Evolutionary conservation across 1,140 invertebrate genomes (phyloP).

Genomic region (Ceratosolen solmsi): DNA sequence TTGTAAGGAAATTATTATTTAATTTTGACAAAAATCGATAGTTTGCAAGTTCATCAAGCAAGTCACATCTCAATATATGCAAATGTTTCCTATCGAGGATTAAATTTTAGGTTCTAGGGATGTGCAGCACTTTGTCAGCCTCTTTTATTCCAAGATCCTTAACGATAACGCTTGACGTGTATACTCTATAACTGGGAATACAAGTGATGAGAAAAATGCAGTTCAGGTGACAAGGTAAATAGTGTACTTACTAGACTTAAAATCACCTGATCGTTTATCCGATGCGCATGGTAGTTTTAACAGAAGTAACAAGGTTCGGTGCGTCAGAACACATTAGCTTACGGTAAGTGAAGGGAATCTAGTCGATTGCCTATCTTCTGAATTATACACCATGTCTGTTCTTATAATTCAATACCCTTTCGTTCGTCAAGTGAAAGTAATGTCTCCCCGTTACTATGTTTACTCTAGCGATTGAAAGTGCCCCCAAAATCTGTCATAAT

Average conservation of each 20-base stretch:
- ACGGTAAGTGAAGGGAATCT: background rate
- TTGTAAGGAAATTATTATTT: too few species aligned
- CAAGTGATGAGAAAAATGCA: background rate
- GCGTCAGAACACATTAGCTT: slow-evolving; percentile 16
- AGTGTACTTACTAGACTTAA: slow-evolving; percentile 1
- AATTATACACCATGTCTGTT: too few species aligned
- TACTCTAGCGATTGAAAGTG: background rate
- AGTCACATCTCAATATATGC: too few species aligned
- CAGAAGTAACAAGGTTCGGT: background rate
- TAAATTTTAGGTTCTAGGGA: too few species aligned
- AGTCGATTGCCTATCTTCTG: slow-evolving; percentile 13
- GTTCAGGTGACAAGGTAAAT: background rate
- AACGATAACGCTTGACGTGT: too few species aligned
- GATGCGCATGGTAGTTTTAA: slow-evolving; percentile 12
- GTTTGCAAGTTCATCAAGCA: too few species aligned
- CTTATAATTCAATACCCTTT: slow-evolving; percentile 41
- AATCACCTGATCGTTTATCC: slow-evolving; percentile 40
- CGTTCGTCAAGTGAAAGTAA: background rate
- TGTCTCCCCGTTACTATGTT: background rate
- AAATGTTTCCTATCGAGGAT: too few species aligned
- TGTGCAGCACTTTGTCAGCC: too few species aligned
- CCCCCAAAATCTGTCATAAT: background rate
- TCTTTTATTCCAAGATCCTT: too few species aligned
- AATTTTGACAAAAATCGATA: too few species aligned
- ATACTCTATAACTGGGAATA: too few species aligned